Evolutionary conservation across 2,113 vertebrate species (phyloP).

Genomic region (Patagioenas fasciata): DNA sequence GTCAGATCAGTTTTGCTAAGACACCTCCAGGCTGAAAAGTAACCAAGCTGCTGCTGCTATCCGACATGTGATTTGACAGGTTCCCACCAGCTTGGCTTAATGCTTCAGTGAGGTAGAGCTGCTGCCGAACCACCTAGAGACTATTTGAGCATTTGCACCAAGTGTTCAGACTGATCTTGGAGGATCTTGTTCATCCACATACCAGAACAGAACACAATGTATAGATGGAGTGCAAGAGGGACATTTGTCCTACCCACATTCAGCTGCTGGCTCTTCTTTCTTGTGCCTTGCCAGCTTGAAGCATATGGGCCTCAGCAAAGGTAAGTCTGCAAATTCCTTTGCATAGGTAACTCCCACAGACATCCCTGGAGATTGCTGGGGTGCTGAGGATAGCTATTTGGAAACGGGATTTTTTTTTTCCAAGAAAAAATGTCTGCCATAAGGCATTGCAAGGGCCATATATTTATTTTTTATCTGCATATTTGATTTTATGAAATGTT

Average conservation of each 20-base stretch:
- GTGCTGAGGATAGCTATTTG: neutral
- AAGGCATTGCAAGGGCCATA: neutral
- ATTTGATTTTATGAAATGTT: neutral
- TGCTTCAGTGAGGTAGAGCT: neutral
- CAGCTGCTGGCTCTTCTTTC: neutral
- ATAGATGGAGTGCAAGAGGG: neutral
- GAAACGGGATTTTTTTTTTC: neutral
- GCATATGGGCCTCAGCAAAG: neutral
- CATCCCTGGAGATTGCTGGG: neutral
- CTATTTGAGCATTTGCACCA: neutral
- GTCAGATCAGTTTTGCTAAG: neutral
- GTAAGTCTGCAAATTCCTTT: neutral
- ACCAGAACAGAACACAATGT: neutral
- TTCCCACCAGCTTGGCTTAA: neutral
- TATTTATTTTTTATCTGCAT: neutral
- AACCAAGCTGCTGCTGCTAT: neutral
- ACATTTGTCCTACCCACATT: rapidly evolving
- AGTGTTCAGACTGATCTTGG: neutral
- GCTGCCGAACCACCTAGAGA: neutral
- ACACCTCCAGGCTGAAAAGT: neutral
- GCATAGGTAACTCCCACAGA: neutral
- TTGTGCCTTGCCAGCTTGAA: neutral
- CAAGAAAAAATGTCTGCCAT: neutral
- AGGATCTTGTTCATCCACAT: neutral
- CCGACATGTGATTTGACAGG: rapidly evolving